Percentiles rank a stretch among this genome's conserved stretches.
Conservation (phyloP, 2,888 invertebrate species). For the Pandemis corylana region DNA sequence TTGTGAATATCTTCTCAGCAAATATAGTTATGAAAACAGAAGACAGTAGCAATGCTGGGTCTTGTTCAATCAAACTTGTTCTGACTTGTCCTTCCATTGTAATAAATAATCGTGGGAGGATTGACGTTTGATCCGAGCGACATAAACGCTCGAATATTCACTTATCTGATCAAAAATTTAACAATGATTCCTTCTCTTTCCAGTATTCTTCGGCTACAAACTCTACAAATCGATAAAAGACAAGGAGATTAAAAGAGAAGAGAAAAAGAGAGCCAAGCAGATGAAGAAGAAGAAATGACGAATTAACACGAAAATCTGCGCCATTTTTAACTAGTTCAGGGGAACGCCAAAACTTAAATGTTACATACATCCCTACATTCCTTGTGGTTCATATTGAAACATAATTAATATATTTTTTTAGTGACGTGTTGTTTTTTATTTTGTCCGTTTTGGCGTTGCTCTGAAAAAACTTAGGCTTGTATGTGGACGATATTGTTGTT, state of each 20-base stretch:
- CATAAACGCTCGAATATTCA: no score
- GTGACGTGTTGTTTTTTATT: background rate
- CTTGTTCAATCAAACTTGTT: no score
- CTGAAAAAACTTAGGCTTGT: conserved; percentile 3
- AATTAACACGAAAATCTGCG: background rate
- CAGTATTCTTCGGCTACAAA: conserved; percentile 95
- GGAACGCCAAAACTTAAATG: conserved; percentile 11
- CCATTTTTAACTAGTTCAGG: conserved; percentile 4
- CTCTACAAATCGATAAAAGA: conserved; percentile 92
- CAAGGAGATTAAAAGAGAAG: conserved; percentile 90
- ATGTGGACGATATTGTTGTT: conserved; percentile 1
- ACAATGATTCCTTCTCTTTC: conserved; percentile 62
- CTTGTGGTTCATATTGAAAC: conserved; percentile 5
- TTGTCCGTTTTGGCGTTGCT: conserved; percentile 1
- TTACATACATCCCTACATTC: background rate
- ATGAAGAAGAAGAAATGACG: conserved; percentile 90
- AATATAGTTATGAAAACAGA: no score
- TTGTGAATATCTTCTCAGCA: no score
- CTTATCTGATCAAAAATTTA: background rate
- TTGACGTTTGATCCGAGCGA: no score
- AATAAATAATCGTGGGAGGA: no score
- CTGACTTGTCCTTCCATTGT: no score
- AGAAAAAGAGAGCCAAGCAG: conserved; percentile 92
- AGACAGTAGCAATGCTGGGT: no score
- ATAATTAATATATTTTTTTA: conserved; percentile 2